Percentiles rank a stretch among this genome's conserved stretches.
Conservation (phyloP, 2,797 vertebrate genomes). For the Cheracebus regulus region DNA sequence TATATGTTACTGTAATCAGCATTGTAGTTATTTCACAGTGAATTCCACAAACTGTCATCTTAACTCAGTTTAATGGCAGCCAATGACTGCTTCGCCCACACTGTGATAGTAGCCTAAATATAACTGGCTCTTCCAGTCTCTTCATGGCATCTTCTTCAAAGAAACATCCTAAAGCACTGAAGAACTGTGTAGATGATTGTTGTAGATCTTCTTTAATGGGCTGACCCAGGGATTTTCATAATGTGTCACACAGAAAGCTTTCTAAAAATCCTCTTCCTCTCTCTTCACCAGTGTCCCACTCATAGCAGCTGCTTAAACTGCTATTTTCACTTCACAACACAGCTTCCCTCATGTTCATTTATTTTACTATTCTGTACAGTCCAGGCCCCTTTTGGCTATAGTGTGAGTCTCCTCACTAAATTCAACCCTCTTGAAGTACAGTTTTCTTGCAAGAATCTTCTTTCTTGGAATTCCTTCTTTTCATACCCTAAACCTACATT, state of each 20-base stretch:
- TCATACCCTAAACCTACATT: neutral
- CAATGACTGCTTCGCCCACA: neutral
- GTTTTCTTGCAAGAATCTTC: neutral
- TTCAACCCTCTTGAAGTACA: neutral
- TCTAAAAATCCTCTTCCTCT: neutral
- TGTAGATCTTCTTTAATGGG: neutral
- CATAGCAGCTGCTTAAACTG: neutral
- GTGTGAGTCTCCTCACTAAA: neutral
- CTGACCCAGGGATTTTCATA: neutral
- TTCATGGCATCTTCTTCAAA: neutral
- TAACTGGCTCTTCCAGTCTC: neutral
- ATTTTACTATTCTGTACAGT: neutral
- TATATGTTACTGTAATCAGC: neutral
- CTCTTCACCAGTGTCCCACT: neutral
- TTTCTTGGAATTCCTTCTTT: neutral
- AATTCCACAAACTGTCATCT: neutral
- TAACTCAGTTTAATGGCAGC: neutral
- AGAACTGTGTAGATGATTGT: neutral
- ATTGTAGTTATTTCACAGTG: neutral
- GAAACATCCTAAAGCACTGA: neutral
- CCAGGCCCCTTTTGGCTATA: fast-evolving
- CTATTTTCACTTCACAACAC: neutral
- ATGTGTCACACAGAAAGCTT: neutral
- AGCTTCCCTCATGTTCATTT: neutral
- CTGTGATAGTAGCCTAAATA: neutral